Evolutionary conservation across 2,888 invertebrate species (phyloP).

Genomic region (Galerucella pusilla): DNA sequence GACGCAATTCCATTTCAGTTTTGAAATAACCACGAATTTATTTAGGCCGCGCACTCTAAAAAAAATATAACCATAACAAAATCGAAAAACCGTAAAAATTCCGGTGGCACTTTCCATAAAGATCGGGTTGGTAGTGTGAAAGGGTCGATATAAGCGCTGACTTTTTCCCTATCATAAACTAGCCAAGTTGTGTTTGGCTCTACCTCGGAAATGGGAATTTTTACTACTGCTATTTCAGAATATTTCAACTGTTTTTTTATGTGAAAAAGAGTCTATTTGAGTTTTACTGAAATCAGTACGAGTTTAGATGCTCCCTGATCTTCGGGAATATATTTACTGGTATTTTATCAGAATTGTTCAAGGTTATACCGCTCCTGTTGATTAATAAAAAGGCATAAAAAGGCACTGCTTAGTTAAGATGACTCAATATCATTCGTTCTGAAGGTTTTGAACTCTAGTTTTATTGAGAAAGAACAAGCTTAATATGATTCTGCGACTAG

Average conservation of each 20-base stretch:
- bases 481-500: too few relatives aligned
- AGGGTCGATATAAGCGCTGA: constrained; percentile 37
- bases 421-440: too few relatives aligned
- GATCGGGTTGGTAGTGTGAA: constrained; percentile 37
- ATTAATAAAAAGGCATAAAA: too few relatives aligned
- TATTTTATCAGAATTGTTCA: background rate
- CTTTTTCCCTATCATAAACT: constrained; percentile 50
- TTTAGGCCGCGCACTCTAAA: constrained; percentile 24
- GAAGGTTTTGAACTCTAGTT: too few relatives aligned
- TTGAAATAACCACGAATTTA: constrained; percentile 31
- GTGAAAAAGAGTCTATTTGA: constrained; percentile 33
- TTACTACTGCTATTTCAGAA: constrained; percentile 47
- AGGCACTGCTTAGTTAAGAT: too few relatives aligned
- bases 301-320: constrained; percentile 20
- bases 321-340: background rate
- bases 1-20: constrained; percentile 24
- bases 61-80: constrained; percentile 43
- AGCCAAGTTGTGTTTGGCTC: constrained; percentile 48
- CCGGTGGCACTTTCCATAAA: constrained; percentile 40
- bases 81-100: constrained; percentile 42
- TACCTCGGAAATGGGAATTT: constrained; percentile 55
- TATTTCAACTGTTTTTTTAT: constrained; percentile 39
- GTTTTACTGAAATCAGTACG: constrained; percentile 25
- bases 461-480: too few relatives aligned
- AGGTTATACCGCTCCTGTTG: background rate